Percentiles rank a stretch among this genome's conserved stretches.
Conservation (phyloP, 2,888 invertebrate genomes). For the Frankliniella intonsa region DNA sequence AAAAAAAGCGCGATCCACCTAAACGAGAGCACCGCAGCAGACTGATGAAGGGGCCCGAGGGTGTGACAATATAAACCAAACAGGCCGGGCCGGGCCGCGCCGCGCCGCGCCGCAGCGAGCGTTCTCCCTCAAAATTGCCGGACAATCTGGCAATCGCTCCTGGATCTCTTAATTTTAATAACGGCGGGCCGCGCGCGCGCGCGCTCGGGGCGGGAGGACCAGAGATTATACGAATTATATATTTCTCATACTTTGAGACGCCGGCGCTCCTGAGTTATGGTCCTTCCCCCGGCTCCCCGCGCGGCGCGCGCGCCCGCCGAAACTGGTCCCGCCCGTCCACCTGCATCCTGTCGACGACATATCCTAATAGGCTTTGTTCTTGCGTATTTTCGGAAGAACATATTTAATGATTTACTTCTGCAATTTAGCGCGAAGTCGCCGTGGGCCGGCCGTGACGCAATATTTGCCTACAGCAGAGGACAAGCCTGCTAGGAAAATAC, state of each 20-base stretch:
- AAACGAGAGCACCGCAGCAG: neutral
- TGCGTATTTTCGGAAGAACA: too few relatives aligned
- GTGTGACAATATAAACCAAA: neutral
- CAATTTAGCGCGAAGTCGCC: too few relatives aligned
- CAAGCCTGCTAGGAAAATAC: too few relatives aligned
- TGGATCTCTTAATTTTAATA: constrained; percentile 23
- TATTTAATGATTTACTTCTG: too few relatives aligned
- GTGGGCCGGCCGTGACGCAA: too few relatives aligned
- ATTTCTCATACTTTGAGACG: neutral
- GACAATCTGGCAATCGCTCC: neutral
- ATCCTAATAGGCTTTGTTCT: too few relatives aligned
- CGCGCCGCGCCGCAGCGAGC: neutral
- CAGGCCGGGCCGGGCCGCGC: too few relatives aligned
- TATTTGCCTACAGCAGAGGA: too few relatives aligned
- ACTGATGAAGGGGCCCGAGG: neutral
- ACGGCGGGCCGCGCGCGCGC: neutral
- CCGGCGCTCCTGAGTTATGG: constrained; percentile 12
- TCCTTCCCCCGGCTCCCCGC: neutral
- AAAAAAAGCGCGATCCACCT: neutral
- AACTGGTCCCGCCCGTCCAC: too few relatives aligned
- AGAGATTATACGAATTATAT: neutral
- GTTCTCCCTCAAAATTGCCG: neutral
- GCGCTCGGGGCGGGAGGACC: neutral
- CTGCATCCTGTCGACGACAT: too few relatives aligned
- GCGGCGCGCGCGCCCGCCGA: neutral